phyloP scores from a whole-genome alignment of 2,113 vertebrate species.

The Rhinopithecus roxellana region DNA sequence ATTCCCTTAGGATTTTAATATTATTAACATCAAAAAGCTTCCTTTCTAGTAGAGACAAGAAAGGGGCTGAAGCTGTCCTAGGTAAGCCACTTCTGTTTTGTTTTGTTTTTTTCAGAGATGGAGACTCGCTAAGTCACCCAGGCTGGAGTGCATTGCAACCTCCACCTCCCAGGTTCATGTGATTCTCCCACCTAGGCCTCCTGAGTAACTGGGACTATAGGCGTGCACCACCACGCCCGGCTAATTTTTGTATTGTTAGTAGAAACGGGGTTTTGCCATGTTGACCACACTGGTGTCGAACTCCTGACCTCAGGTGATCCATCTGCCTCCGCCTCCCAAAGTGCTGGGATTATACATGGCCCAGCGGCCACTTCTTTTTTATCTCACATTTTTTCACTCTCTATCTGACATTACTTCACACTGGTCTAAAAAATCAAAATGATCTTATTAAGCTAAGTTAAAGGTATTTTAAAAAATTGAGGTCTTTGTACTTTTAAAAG shows the following conservation, averaged over 20 bases:
- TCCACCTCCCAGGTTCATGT: too few species aligned
- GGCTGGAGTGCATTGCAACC: too few species aligned
- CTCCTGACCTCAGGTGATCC: too few species aligned
- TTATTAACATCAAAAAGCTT: not conserved
- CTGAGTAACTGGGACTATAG: too few species aligned
- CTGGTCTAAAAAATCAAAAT: not conserved
- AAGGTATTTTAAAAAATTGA: not conserved
- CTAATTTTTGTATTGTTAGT: too few species aligned
- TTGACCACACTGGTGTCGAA: too few species aligned
- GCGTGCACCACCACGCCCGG: rapidly evolving
- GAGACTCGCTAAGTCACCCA: too few species aligned
- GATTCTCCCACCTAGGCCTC: too few species aligned
- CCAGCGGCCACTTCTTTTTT: not conserved
- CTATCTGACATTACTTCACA: not conserved
- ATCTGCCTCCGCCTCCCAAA: too few species aligned
- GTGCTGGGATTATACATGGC: too few species aligned
- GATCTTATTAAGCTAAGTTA: not conserved
- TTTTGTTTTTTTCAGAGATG: too few species aligned
- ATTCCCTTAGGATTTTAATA: not conserved
- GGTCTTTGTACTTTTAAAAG: not conserved
- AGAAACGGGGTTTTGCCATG: too few species aligned
- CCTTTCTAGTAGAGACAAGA: not conserved
- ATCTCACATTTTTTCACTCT: not conserved
- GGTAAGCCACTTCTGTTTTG: not conserved
- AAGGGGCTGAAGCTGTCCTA: not conserved